A percentile compares a stretch with the other conserved stretches of the same genome.
phyloP scores from a whole-genome alignment of 1,140 invertebrate species.

The Babylonia areolata region DNA sequence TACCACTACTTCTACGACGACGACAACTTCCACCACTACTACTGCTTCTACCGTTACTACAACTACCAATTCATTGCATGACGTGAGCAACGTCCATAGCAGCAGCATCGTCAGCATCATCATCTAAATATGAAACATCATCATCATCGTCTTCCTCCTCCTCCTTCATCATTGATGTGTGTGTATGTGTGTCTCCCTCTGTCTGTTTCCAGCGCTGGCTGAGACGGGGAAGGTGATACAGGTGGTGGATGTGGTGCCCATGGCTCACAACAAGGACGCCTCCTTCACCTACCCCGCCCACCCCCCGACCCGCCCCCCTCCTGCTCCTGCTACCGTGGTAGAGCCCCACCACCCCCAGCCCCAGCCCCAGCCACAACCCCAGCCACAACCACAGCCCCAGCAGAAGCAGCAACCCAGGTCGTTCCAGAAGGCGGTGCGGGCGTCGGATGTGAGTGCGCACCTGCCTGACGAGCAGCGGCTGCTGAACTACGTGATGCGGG shows the following conservation, averaged over 20 bases:
- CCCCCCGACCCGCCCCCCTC: neutral
- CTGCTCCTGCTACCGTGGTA: neutral
- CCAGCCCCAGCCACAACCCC: no score
- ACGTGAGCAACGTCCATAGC: no score
- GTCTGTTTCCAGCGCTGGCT: constrained; percentile 14
- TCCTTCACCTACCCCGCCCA: constrained; percentile 1
- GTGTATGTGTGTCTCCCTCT: no score
- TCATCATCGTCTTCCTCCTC: no score
- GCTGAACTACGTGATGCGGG: constrained; percentile 77
- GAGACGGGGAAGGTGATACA: constrained; percentile 32
- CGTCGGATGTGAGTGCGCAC: constrained; percentile 3
- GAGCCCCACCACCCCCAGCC: neutral
- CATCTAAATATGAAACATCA: no score
- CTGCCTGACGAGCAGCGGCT: constrained; percentile 79
- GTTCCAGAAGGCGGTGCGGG: neutral
- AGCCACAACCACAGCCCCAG: neutral
- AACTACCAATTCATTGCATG: no score
- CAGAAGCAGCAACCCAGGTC: neutral
- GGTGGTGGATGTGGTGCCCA: constrained; percentile 37
- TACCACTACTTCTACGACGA: no score
- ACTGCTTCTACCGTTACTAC: no score
- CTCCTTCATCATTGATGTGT: no score
- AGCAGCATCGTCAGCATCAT: no score
- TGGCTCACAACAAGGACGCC: neutral
- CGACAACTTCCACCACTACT: no score